Evolutionary conservation across 2,888 invertebrate genomes (phyloP), one percentile per base, ranked within the genome.

Genomic region (Caenorhabditis wallacei): DNA sequence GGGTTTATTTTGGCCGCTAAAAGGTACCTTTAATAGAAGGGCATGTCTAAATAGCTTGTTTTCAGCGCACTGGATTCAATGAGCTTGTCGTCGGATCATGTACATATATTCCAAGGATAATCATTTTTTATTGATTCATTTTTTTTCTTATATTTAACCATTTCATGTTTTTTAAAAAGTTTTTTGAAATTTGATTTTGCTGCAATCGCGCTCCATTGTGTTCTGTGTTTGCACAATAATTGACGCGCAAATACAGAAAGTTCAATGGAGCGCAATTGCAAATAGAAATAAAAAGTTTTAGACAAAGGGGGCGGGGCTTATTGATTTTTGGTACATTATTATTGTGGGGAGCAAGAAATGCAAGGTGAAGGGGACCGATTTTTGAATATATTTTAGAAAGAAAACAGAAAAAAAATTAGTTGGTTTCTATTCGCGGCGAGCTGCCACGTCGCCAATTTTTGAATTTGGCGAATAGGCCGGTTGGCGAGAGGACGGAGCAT

Each of bases 401-500:
- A 57, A 69, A 59, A 30, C 48, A n/a, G 16, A 24, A 5, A 16
- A 40, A 53, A 13, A 24, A 8, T 74, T 24, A 82, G 48, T 79
- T 82, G 10, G 82, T 79, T 24, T 82, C 79, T 79, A 84, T 84
- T 46, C 84, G 68, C 24, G 88, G 88, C 0, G 84, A 76, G 46
- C 84, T 84, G 11, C 88, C 88, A 59, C 87, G 80, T 63, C 89
- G 74, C 91, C 90, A 91, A 51, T 88, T 87, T 26, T 88, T 87
- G 72, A 91, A 85, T 74, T 85, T 86, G 66, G 86, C 86, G 84
- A 91, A 89, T 22, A 91, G 80, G 18, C 83, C 81, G 37, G 87
- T 81, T 37, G 90, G 90, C 2, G 86, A 88, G 46, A 90, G 86
- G 11, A 87, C 88, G 0, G 90, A 81, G 82, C 91, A 91, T 63